Base-by-base conservation (phyloP, 2,888 invertebrate genomes). In the Ferdinandea cuprea region DNA sequence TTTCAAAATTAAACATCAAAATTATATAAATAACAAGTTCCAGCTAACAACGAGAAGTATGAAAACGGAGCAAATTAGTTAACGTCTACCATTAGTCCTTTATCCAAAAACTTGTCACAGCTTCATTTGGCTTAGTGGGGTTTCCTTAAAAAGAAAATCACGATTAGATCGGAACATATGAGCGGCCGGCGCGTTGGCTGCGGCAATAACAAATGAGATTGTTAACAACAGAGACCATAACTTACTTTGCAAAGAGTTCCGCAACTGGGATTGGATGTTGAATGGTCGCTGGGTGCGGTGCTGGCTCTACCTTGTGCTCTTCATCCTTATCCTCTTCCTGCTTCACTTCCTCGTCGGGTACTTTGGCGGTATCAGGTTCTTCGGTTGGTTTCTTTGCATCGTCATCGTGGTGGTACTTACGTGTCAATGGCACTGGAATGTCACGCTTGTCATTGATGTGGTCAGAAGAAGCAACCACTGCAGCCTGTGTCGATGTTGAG, bases 341-440 rank as follows among this genome's bases (percentile, higher is more conserved):
- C 35, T 73, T 83, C 11, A 52, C 61, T 78, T 77, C 68, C 78
- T 73, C 72, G 56, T 63, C 68, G 61, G 72, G 46, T 19, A 42
- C 48, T 21, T 61, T 32, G 4, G 28, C 35, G 17, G 44, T 46
- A 1, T 15, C 54, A 7, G 69, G 44, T 48, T 85, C 76, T 9
- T 77, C 72, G 9, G 65, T 58, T 32, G 59, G 58, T 9, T 86
- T 85, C 11, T 86, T 85, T 15, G 85, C 66, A 40, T 87, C 83
- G 9, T 84, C 85, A 6, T 85, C 85, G 9, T 85, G 80, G 66
- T 85, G 86, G 2, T 86, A 68, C 48, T 86, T 87, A 0, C 88
- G 81, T 42, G 87, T 86, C 13, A 88, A 88, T 42, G 89, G 89
- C 25, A 89, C 89, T n/a, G 89, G 88, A 80, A 89, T 88, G 42